Conservation (phyloP, 2,113 vertebrate species). For the Macroglossus sobrinus region DNA sequence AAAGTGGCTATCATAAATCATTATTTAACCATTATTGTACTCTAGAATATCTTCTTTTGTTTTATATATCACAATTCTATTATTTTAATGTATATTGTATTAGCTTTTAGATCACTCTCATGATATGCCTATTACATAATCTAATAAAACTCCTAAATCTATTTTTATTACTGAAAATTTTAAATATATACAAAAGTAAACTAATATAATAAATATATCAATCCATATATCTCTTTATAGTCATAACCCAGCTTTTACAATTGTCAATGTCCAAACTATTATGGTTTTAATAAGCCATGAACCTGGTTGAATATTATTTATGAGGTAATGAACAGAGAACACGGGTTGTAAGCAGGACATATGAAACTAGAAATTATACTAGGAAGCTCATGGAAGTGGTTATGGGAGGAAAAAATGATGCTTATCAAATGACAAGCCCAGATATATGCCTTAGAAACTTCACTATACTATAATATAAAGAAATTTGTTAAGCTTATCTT, state of each 20-base stretch:
- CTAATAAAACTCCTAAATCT: background rate
- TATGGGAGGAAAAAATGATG: background rate
- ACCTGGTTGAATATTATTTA: background rate
- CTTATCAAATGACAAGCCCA: background rate
- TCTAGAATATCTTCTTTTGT: background rate
- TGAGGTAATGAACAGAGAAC: background rate
- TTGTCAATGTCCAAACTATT: background rate
- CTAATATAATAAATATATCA: background rate
- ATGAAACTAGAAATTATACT: background rate
- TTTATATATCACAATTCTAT: background rate
- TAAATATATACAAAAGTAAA: background rate
- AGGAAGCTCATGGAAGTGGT: background rate
- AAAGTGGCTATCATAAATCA: background rate
- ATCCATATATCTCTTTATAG: background rate
- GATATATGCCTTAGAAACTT: background rate
- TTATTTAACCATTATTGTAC: background rate
- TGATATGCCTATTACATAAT: background rate
- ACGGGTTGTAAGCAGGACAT: background rate
- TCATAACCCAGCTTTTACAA: background rate
- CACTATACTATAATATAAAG: background rate
- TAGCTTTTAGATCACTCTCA: background rate
- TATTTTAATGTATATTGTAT: background rate
- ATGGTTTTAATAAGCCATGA: background rate
- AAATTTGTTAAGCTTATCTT: background rate
- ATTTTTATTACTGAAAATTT: background rate